A percentile compares a stretch with the other conserved stretches of the same genome.
Evolutionary conservation across 2,113 vertebrate genomes (phyloP).

Genomic region (Raphicerus campestris): DNA sequence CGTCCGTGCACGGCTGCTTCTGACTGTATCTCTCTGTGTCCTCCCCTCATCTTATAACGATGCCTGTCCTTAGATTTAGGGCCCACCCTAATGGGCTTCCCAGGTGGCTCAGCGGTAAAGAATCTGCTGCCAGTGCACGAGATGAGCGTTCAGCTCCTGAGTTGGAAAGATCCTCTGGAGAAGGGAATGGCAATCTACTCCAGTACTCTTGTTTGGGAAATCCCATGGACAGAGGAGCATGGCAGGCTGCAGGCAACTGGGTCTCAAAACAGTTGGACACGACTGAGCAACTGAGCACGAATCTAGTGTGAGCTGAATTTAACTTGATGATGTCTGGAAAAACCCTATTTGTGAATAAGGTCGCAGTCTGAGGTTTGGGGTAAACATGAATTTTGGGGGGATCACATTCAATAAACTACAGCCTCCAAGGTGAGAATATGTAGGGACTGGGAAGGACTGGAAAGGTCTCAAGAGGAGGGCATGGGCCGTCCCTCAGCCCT

Average conservation of each 20-base stretch:
- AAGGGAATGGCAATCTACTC: background rate
- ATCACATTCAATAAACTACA: background rate
- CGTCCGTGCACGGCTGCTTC: rapidly evolving
- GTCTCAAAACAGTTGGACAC: background rate
- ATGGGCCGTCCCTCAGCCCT: background rate
- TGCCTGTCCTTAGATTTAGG: background rate
- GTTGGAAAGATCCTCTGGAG: background rate
- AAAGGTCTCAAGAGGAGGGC: background rate
- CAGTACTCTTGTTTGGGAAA: background rate
- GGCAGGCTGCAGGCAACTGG: background rate
- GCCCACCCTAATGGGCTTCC: background rate
- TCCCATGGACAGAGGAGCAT: background rate
- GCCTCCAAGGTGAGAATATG: background rate
- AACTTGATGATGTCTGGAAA: background rate
- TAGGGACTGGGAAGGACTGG: background rate
- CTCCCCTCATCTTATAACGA: background rate
- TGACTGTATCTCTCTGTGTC: background rate
- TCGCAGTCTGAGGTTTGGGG: background rate
- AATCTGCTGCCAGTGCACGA: background rate
- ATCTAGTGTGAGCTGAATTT: background rate
- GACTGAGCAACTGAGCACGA: background rate
- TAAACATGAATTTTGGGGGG: background rate
- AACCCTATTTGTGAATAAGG: background rate
- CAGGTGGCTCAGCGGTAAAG: background rate
- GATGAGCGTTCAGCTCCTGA: background rate